Base-by-base conservation (phyloP, 2,888 invertebrate species). In the Pediacus dermestoides region DNA sequence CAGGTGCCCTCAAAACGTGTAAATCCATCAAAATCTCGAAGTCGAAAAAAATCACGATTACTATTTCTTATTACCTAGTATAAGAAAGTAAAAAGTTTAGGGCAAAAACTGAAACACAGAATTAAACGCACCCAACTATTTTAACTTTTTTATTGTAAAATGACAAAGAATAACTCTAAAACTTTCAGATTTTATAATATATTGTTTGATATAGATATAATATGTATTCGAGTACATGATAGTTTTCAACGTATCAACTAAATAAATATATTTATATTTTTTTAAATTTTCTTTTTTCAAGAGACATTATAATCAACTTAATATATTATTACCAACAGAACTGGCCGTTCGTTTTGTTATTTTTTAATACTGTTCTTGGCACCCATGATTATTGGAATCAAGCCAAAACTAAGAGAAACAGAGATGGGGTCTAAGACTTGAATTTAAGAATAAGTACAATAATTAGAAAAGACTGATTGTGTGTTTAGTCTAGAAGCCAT, bases 111-210 rank as follows among this genome's bases (percentile, higher is more conserved):
- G 28, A 9, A 3, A 11, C n/a, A 9, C 10, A n/a, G 28, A 12
- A 28, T n/a, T 9, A 11, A 16, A 14, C 8, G 8, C 10, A 7
- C 6, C 4, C 8, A 6, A 31, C 14, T 16, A 18, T 54, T 45
- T 55, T 46, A 56, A 56, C 50, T 52, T 78, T n/a, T 79, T 79
- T 78, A 78, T 78, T 79, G 78, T 76, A 78, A 78, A 79, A 78
- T 78, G 77, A 78, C 78, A 78, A 78, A 78, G 77, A 78, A 78
- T 78, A 78, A 76, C 75, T 77, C 78, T 78, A 79, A 77, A 77
- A 75, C 75, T 75, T 73, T 64, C 63, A 61, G 61, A 66, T 67
- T 66, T 18, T 56, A 63, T 57, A 55, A 59, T 62, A 62, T 59
- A 58, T 60, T 58, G 61, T 63, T 62, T 63, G 66, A 67, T 67